These are phyloP conservation scores for Poliocrania exsul DNA, from an alignment of 2,797 vertebrate species.

Conservation along the genomic window DNA sequence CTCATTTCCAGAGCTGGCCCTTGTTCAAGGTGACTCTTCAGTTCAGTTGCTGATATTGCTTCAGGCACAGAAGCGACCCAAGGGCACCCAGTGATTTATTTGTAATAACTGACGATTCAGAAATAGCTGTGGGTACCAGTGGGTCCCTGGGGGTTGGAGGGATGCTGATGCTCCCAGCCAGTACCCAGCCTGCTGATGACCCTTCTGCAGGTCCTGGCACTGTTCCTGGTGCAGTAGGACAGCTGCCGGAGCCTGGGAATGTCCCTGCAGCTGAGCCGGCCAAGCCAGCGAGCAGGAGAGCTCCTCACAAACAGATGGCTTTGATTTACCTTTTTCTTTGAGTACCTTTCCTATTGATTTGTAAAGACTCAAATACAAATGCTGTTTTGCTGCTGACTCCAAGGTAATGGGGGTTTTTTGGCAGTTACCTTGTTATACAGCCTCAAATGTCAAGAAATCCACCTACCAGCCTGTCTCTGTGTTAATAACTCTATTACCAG, in stretches of 20 bases:
- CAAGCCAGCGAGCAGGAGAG: accelerated
- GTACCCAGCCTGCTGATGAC: neutral
- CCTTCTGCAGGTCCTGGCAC: neutral
- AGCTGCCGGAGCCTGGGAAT: neutral
- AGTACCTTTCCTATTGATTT: neutral
- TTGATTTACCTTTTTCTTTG: neutral
- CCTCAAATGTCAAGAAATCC: neutral
- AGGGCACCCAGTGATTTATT: neutral
- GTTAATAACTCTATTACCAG: neutral
- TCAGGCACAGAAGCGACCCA: neutral
- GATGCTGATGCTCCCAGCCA: neutral
- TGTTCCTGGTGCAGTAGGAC: neutral
- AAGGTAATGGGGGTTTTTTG: neutral
- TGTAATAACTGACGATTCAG: accelerated
- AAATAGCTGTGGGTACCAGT: accelerated
- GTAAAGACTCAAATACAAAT: accelerated
- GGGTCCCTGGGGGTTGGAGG: accelerated
- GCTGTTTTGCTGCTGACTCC: neutral
- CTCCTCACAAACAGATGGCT: accelerated
- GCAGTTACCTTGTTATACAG: neutral
- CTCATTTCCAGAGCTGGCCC: neutral
- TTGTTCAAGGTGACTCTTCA: neutral
- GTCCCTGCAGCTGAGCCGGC: neutral
- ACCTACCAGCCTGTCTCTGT: neutral
- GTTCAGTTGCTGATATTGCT: neutral